Percentiles rank a stretch among this genome's conserved stretches.
These are phyloP conservation scores for Goniozus legneri DNA, from an alignment of 1,140 invertebrate genomes.

Conservation along the genomic window DNA sequence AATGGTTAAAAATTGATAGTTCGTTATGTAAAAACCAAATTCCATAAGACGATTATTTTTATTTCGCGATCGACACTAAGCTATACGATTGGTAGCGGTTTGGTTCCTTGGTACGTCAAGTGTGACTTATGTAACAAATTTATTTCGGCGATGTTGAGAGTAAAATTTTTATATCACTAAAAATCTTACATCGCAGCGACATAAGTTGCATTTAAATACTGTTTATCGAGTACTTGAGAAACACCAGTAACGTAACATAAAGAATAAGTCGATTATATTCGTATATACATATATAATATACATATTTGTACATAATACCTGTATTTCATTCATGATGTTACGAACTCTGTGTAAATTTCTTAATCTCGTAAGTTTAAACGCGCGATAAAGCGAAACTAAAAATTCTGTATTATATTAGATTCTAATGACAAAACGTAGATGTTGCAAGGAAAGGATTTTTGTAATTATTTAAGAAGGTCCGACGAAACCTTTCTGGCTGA, in stretches of 20 bases:
- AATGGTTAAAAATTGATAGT: too few species aligned
- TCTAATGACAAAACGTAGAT: constrained; percentile 49
- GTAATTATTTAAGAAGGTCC: constrained; percentile 43
- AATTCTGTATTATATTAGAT: constrained; percentile 50
- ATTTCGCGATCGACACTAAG: too few species aligned
- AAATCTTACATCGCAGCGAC: constrained; percentile 18
- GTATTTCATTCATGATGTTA: constrained; percentile 48
- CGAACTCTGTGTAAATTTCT: constrained; percentile 43
- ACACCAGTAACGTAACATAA: constrained; percentile 14
- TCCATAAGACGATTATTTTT: too few species aligned
- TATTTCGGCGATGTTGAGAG: not conserved
- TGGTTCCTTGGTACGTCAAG: not conserved
- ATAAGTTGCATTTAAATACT: constrained; percentile 33
- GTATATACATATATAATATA: constrained; percentile 30
- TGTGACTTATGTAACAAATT: constrained; percentile 8
- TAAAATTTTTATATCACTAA: constrained; percentile 17
- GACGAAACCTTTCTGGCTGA: constrained; percentile 18
- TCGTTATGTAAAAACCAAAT: too few species aligned
- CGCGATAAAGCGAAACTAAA: constrained; percentile 33
- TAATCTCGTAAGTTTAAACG: constrained; percentile 34
- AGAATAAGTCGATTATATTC: constrained; percentile 21
- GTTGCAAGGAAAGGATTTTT: constrained; percentile 48
- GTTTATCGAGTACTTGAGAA: constrained; percentile 20
- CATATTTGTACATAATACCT: constrained; percentile 49
- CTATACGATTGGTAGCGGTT: too few species aligned